These are phyloP conservation scores for Cataglyphis albicans DNA, from an alignment of 2,888 invertebrate species.

Conservation along the genomic window DNA sequence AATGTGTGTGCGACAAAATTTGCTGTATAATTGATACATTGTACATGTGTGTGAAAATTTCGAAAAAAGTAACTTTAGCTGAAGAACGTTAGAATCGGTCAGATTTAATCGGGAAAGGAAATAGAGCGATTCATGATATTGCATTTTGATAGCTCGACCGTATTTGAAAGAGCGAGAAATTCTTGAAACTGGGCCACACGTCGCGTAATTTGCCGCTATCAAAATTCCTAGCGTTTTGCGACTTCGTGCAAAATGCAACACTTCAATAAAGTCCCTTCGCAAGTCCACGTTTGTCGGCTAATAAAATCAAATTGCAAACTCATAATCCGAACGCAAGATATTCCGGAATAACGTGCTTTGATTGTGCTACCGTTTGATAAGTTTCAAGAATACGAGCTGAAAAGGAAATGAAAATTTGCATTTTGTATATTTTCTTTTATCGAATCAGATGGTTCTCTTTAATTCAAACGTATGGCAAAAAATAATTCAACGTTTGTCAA, in stretches of 20 bases:
- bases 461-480: background rate
- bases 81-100: background rate
- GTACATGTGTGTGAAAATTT: slow-evolving; percentile 6
- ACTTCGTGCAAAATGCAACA: slow-evolving; percentile 35
- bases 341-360: slow-evolving; percentile 10
- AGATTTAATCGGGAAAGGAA: background rate
- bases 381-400: background rate
- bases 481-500: background rate
- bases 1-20: slow-evolving; percentile 4
- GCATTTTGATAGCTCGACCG: slow-evolving; percentile 4
- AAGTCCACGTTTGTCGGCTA: slow-evolving; percentile 29
- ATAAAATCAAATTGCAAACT: slow-evolving; percentile 46
- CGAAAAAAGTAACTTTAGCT: background rate
- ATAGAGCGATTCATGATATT: background rate
- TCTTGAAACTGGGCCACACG: background rate
- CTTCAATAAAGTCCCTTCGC: slow-evolving; percentile 24
- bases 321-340: slow-evolving; percentile 24
- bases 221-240: slow-evolving; percentile 36
- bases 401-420: background rate
- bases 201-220: slow-evolving; percentile 39
- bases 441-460: background rate
- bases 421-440: background rate
- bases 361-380: slow-evolving; percentile 16
- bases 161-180: slow-evolving; percentile 18
- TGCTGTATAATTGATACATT: slow-evolving; percentile 18